Conservation (phyloP, 2,888 invertebrate genomes). For the Drosophila colorata region DNA sequence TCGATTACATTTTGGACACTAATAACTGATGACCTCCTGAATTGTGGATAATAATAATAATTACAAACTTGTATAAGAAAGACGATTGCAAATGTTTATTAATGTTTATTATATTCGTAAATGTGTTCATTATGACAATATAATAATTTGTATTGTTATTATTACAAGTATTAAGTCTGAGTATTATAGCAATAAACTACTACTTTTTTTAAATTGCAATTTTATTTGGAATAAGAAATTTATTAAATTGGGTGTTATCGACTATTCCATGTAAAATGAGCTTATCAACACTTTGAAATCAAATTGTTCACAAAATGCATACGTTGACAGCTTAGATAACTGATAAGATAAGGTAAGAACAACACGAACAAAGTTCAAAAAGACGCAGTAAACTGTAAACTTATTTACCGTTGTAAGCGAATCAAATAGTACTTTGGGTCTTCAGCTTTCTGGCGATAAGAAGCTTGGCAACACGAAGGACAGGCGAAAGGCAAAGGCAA, state of each 20-base stretch:
- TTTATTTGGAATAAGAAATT: background rate
- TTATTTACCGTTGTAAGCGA: conserved; percentile 1
- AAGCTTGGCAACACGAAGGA: conserved; percentile 40
- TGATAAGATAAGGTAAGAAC: conserved; percentile 39
- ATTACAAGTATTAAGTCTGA: too few relatives aligned
- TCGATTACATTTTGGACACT: background rate
- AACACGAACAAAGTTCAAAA: conserved; percentile 13
- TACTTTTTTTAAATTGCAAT: too few relatives aligned
- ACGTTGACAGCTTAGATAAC: conserved; percentile 22
- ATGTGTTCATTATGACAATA: too few relatives aligned
- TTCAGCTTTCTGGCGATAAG: conserved; percentile 40
- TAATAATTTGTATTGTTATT: too few relatives aligned
- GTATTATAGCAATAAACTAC: too few relatives aligned
- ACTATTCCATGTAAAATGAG: background rate
- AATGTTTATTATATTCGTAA: too few relatives aligned
- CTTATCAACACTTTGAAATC: background rate
- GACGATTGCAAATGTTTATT: too few relatives aligned
- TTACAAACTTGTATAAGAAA: too few relatives aligned
- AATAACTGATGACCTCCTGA: too few relatives aligned
- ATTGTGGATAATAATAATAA: too few relatives aligned
- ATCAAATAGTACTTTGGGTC: background rate
- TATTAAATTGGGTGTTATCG: conserved; percentile 1
- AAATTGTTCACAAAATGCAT: conserved; percentile 5
- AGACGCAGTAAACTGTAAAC: background rate
- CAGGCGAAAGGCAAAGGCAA: conserved; percentile 23